A percentile compares a stretch with the other conserved stretches of the same genome.
phyloP scores from a whole-genome alignment of 2,797 vertebrate genomes.

The Momotus momota region DNA sequence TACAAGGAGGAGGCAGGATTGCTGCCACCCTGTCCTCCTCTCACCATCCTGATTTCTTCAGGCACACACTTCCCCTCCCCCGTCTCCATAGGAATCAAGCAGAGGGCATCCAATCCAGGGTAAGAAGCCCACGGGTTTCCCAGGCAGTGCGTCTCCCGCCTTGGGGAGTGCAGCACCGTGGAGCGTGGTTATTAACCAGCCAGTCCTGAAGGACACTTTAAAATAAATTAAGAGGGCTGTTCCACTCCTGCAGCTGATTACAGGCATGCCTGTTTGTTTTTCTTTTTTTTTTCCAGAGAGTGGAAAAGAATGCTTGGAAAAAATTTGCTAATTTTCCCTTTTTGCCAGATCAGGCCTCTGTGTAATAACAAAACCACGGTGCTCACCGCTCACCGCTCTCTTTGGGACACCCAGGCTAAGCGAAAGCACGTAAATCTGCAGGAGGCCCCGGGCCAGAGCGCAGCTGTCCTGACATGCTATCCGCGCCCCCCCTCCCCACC shows the following conservation, averaged over 20 bases:
- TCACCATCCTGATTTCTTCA: not conserved
- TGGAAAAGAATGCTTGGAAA: constrained; percentile 23
- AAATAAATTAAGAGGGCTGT: constrained; percentile 71
- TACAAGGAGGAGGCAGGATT: not conserved
- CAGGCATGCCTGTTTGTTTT: not conserved
- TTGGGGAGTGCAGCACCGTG: constrained; percentile 46
- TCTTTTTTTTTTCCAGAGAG: not conserved
- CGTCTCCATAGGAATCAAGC: not conserved
- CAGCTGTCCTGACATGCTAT: constrained; percentile 30
- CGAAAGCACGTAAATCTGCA: not conserved
- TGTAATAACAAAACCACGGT: constrained; percentile 3
- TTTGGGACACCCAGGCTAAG: constrained; percentile 29
- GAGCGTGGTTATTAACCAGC: constrained; percentile 70
- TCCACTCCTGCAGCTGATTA: constrained; percentile 46
- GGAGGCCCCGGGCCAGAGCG: not conserved
- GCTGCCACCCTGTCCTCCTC: not conserved
- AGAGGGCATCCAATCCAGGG: not conserved
- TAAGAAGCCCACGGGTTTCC: constrained; percentile 41
- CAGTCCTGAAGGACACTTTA: constrained; percentile 75
- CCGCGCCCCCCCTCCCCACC: not conserved
- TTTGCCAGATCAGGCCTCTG: constrained; percentile 30
- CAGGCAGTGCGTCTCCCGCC: constrained; percentile 54
- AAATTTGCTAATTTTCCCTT: constrained; percentile 4
- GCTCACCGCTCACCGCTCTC: not conserved
- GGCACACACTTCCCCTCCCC: not conserved